A percentile compares a stretch with the other conserved stretches of the same genome.
phyloP scores from a whole-genome alignment of 2,797 vertebrate species.

The Semaprochilodus insignis region DNA sequence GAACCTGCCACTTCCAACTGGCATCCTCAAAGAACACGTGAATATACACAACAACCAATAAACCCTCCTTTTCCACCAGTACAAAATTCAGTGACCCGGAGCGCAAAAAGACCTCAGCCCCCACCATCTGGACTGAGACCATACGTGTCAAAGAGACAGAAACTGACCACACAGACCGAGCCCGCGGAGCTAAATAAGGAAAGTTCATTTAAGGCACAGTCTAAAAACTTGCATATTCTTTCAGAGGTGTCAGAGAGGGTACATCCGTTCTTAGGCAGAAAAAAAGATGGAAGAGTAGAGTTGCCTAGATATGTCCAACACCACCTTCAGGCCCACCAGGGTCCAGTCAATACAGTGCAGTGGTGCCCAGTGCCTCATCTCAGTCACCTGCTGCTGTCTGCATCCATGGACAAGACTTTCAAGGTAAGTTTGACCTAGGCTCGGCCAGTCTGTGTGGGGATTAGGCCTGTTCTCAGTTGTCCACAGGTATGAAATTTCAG shows the following conservation, averaged over 20 bases:
- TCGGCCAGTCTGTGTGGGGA: too few species aligned
- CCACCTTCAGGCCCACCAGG: constrained; percentile 82
- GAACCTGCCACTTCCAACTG: neutral
- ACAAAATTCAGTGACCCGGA: constrained; percentile 31
- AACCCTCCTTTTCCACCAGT: neutral
- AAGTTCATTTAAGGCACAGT: constrained; percentile 43
- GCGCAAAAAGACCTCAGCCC: constrained; percentile 71
- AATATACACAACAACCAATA: neutral
- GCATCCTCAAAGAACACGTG: neutral
- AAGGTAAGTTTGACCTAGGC: constrained; percentile 82
- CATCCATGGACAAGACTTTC: constrained; percentile 93
- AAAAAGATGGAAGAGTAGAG: constrained; percentile 71
- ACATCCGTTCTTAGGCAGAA: constrained; percentile 80
- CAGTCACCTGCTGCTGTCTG: constrained; percentile 92
- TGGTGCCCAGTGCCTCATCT: constrained; percentile 88
- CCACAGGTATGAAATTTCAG: too few species aligned
- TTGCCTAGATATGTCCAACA: constrained; percentile 83
- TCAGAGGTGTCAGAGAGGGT: constrained; percentile 80
- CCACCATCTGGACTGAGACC: constrained; percentile 77
- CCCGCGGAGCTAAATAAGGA: constrained; percentile 21
- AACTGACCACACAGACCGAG: constrained; percentile 63
- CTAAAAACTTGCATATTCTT: constrained; percentile 63
- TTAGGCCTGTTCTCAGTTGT: neutral
- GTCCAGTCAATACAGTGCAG: constrained; percentile 87
- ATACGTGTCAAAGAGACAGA: constrained; percentile 88